phyloP scores from a whole-genome alignment of 2,113 vertebrate genomes.

The Cacatua alba region DNA sequence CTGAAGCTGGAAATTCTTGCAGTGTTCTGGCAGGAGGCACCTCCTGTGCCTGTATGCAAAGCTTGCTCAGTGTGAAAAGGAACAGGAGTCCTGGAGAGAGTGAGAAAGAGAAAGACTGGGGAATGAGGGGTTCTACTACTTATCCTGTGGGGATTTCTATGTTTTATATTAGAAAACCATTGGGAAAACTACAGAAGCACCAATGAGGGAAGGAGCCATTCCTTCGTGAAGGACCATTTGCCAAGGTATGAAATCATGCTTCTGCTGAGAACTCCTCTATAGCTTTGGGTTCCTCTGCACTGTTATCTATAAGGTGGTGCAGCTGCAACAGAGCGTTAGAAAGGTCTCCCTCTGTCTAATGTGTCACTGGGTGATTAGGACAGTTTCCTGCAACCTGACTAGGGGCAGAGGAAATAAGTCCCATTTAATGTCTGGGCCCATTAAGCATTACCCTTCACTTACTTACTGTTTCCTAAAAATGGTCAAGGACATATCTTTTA shows the following conservation, averaged over 20 bases:
- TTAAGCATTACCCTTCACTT: background rate
- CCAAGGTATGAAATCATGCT: background rate
- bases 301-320: background rate
- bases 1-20: background rate
- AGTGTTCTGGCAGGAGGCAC: accelerated
- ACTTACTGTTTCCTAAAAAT: background rate
- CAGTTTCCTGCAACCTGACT: background rate
- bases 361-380: background rate
- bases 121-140: background rate
- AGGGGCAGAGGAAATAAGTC: background rate
- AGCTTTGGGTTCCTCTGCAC: background rate
- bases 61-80: background rate
- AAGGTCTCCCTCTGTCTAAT: background rate
- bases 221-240: accelerated
- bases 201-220: background rate
- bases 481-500: background rate
- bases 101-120: background rate
- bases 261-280: background rate
- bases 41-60: background rate
- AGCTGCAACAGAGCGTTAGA: background rate
- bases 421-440: background rate
- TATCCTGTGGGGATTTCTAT: background rate
- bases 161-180: background rate
- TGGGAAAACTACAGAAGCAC: background rate
- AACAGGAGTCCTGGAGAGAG: background rate